These are phyloP conservation scores for Drosophila baimaii DNA, from an alignment of 1,140 invertebrate species.

Conservation along the genomic window DNA sequence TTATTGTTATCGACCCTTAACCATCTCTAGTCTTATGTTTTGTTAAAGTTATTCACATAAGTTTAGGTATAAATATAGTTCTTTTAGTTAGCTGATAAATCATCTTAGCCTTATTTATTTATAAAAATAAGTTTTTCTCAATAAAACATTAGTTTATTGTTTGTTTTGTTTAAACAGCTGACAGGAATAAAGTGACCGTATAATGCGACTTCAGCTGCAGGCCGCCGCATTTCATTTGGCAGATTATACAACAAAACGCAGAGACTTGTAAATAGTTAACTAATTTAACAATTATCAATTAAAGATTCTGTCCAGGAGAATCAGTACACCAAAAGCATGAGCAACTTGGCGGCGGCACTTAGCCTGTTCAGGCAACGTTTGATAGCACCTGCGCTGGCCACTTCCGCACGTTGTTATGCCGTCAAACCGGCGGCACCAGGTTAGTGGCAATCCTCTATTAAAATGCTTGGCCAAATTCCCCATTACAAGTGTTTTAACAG, in stretches of 20 bases:
- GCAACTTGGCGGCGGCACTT: slow-evolving; percentile 40
- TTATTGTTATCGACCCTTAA: background rate
- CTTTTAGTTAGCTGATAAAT: background rate
- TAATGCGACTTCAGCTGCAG: background rate
- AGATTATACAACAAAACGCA: slow-evolving; percentile 40
- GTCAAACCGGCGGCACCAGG: slow-evolving; percentile 65
- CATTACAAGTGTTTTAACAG: slow-evolving; percentile 8
- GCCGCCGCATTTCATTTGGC: background rate
- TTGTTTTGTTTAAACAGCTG: slow-evolving; percentile 39
- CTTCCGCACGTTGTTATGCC: slow-evolving; percentile 58
- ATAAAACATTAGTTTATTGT: background rate
- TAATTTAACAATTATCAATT: slow-evolving; percentile 6
- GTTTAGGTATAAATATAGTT: too few relatives aligned
- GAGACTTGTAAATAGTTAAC: slow-evolving; percentile 39
- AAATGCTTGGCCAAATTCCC: too few relatives aligned
- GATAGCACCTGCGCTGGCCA: slow-evolving; percentile 25
- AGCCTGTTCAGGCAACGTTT: slow-evolving; percentile 55
- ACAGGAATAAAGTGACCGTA: background rate
- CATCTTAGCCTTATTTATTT: background rate
- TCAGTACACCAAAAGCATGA: slow-evolving; percentile 34
- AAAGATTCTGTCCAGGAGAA: background rate
- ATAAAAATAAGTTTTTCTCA: background rate
- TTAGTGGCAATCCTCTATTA: slow-evolving; percentile 10
- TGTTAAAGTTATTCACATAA: background rate
- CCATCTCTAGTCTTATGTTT: background rate